A percentile compares a stretch with the other conserved stretches of the same genome.
Conservation (phyloP, 2,888 invertebrate genomes). For the Cylindroiulus punctatus region DNA sequence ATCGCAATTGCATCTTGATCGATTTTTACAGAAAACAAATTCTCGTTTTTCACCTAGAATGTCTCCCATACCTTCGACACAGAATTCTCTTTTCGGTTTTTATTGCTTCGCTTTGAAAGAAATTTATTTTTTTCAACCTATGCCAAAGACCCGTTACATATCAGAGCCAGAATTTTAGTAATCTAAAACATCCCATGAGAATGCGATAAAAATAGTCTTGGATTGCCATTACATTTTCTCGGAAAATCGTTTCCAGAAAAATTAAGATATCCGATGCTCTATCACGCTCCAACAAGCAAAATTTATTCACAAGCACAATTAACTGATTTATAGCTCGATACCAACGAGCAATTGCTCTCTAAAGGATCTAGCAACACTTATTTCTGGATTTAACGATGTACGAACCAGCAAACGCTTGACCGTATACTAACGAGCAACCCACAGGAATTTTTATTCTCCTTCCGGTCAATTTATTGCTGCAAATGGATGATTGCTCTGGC, state of each 20-base stretch:
- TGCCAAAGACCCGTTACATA: neutral
- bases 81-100: neutral
- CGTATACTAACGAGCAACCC: neutral
- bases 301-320: neutral
- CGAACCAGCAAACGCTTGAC: too few species aligned
- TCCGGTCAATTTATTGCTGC: constrained; percentile 3
- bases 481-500: neutral
- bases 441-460: neutral
- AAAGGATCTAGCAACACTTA: neutral
- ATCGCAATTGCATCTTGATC: too few species aligned
- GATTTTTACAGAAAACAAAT: too few species aligned
- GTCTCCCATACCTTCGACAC: neutral
- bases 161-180: neutral
- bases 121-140: neutral
- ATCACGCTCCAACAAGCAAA: neutral
- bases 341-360: neutral
- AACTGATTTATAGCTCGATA: neutral
- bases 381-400: too few species aligned
- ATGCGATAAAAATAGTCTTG: neutral
- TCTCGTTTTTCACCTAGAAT: neutral
- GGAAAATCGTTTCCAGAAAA: neutral
- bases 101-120: neutral
- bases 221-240: neutral
- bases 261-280: neutral
- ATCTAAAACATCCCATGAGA: neutral